These are phyloP conservation scores for Entosphenus tridentatus DNA, from an alignment of 2,113 vertebrate species.

Conservation along the genomic window DNA sequence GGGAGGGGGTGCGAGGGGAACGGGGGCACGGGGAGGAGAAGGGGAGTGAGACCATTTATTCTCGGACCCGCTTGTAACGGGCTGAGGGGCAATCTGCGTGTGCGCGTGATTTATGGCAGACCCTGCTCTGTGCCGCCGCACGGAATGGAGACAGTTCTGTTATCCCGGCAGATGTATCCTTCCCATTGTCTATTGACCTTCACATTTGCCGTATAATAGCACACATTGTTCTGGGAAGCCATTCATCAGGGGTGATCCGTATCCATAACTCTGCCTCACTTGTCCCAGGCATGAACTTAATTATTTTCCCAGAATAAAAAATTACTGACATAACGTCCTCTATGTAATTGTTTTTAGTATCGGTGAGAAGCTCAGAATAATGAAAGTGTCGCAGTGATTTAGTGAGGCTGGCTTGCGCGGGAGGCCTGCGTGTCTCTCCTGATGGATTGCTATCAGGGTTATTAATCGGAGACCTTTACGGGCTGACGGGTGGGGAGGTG, in stretches of 20 bases:
- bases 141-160: slow-evolving; percentile 5
- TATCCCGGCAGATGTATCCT: slow-evolving; percentile 6
- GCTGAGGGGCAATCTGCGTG: slow-evolving; percentile 1
- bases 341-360: slow-evolving; percentile 7
- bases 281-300: slow-evolving; percentile 7
- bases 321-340: slow-evolving; percentile 7
- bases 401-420: slow-evolving; percentile 4
- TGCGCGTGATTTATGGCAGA: slow-evolving; percentile 3
- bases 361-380: slow-evolving; percentile 7
- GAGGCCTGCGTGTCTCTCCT: slow-evolving; percentile 4
- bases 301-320: slow-evolving; percentile 7
- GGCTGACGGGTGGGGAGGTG: neutral
- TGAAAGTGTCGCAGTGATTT: slow-evolving; percentile 6
- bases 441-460: slow-evolving; percentile 3
- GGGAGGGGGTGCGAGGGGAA: neutral
- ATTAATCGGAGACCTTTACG: slow-evolving; percentile 2
- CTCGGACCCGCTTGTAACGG: neutral
- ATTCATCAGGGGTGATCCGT: slow-evolving; percentile 5
- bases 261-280: slow-evolving; percentile 6
- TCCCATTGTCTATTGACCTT: slow-evolving; percentile 6
- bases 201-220: slow-evolving; percentile 5
- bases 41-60: slow-evolving; percentile 2
- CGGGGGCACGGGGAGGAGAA: neutral
- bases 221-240: slow-evolving; percentile 6
- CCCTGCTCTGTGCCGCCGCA: neutral